Evolutionary conservation across 2,113 vertebrate genomes (phyloP).

Genomic region (Paradoxurus hermaphroditus): DNA sequence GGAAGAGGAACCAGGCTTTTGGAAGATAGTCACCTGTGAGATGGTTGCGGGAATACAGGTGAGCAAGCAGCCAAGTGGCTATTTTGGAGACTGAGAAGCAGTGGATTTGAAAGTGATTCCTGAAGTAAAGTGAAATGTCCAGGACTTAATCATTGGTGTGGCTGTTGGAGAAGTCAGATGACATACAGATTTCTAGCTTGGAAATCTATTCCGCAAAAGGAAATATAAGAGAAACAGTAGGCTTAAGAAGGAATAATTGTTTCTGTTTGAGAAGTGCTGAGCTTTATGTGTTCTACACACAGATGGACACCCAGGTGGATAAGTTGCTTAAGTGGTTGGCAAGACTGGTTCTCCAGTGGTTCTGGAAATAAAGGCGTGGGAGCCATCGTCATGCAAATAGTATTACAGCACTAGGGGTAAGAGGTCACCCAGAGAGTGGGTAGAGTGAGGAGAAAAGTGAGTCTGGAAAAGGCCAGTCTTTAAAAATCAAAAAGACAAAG

Average conservation of each 20-base stretch:
- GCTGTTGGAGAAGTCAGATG: conserved; percentile 5
- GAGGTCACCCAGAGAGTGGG: neutral
- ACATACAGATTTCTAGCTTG: conserved; percentile 6
- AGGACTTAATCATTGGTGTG: neutral
- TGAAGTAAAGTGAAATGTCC: neutral
- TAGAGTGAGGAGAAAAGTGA: neutral
- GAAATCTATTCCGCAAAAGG: neutral
- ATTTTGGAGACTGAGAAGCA: neutral
- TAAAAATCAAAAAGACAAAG: neutral
- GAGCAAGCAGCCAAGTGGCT: neutral
- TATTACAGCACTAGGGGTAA: neutral
- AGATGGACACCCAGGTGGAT: neutral
- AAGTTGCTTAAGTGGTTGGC: neutral
- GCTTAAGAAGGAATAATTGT: neutral
- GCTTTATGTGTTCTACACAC: neutral
- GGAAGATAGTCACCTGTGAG: neutral
- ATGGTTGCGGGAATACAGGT: neutral
- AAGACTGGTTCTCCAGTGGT: neutral
- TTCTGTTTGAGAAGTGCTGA: conserved; percentile 28
- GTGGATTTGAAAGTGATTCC: conserved; percentile 9
- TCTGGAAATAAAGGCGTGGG: neutral
- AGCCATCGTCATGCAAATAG: neutral
- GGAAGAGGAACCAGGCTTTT: neutral
- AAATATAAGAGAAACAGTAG: neutral
- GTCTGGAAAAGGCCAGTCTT: neutral